Evolutionary conservation across 2,797 vertebrate genomes (phyloP).

Genomic region (Todus mexicanus): DNA sequence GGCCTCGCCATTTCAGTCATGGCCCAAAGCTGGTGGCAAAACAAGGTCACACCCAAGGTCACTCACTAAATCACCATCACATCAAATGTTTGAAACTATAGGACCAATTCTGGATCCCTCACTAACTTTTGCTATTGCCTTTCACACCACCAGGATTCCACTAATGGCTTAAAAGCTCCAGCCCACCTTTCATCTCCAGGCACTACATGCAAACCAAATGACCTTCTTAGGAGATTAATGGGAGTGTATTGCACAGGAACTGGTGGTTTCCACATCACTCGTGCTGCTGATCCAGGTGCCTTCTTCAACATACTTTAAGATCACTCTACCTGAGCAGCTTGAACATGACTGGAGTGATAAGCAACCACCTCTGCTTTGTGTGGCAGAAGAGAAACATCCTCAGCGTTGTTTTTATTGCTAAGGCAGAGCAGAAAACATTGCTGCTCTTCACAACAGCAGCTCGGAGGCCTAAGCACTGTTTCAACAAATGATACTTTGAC

Average conservation of each 20-base stretch:
- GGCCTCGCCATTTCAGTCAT: background rate
- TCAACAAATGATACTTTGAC: background rate
- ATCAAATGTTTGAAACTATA: background rate
- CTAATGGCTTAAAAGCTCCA: background rate
- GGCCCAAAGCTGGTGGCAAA: background rate
- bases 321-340: background rate
- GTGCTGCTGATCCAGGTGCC: background rate
- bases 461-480: background rate
- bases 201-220: background rate
- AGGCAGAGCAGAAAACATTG: background rate
- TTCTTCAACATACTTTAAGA: background rate
- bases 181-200: background rate
- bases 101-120: background rate
- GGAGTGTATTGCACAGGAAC: background rate
- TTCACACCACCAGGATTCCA: background rate
- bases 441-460: background rate
- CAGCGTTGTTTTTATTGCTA: background rate
- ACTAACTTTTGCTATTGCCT: background rate
- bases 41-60: background rate
- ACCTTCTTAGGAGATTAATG: background rate
- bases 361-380: background rate
- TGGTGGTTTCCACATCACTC: background rate
- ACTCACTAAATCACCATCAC: background rate
- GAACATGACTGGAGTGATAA: background rate
- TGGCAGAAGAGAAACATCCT: background rate